Percentiles rank a stretch among this genome's conserved stretches.
phyloP scores from a whole-genome alignment of 2,888 invertebrate genomes.

The Saturnia japonica region DNA sequence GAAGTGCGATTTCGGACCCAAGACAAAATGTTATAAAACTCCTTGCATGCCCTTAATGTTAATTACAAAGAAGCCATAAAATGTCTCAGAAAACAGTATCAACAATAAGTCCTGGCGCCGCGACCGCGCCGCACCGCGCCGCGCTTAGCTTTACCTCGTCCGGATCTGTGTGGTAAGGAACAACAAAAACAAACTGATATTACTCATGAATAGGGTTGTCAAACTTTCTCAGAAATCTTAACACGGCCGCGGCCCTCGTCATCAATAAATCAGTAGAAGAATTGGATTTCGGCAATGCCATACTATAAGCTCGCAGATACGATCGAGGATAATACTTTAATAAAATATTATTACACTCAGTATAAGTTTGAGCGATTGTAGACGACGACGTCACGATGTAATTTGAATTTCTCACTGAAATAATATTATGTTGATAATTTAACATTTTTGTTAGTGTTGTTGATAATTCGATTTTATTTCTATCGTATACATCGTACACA shows the following conservation, averaged over 20 bases:
- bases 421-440: background rate
- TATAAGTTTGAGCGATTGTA: background rate
- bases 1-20: background rate
- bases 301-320: background rate
- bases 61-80: slow-evolving; percentile 53
- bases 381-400: background rate
- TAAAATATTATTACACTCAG: background rate
- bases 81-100: slow-evolving; percentile 48
- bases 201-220: slow-evolving; percentile 28
- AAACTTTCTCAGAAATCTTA: slow-evolving; percentile 12
- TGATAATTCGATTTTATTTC: background rate
- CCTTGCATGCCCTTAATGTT: slow-evolving; percentile 41
- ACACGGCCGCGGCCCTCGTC: slow-evolving; percentile 1
- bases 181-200: slow-evolving; percentile 48
- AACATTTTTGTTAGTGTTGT: background rate
- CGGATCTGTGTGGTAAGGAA: slow-evolving; percentile 30
- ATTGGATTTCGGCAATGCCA: background rate
- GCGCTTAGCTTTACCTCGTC: slow-evolving; percentile 29
- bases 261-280: background rate
- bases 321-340: background rate
- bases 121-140: slow-evolving; percentile 14
- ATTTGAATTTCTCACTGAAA: background rate
- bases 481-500: background rate
- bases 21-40: slow-evolving; percentile 37
- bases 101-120: slow-evolving; percentile 60